These are phyloP conservation scores for Cancer borealis DNA, from an alignment of 2,888 invertebrate species.

Conservation along the genomic window DNA sequence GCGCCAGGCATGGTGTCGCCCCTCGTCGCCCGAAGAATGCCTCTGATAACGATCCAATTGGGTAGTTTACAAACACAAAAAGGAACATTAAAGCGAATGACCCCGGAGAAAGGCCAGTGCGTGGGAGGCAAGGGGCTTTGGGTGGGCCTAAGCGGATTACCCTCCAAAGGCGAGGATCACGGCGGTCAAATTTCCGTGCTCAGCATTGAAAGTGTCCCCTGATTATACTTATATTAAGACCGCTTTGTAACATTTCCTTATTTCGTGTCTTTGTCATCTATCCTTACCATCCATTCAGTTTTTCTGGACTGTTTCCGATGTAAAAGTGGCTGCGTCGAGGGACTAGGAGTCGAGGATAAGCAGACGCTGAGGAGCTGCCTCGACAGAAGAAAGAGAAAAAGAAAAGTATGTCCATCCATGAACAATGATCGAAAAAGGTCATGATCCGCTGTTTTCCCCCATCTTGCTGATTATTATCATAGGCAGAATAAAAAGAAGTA, in stretches of 20 bases:
- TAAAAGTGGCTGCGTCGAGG: background rate
- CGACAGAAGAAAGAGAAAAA: no score
- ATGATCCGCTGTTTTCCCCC: background rate
- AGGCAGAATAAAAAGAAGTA: background rate
- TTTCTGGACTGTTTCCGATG: background rate
- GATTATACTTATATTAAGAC: slow-evolving; percentile 31
- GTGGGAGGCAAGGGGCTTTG: slow-evolving; percentile 50
- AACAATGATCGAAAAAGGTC: background rate
- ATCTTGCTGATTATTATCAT: background rate
- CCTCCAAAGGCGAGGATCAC: background rate
- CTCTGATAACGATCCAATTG: slow-evolving; percentile 56
- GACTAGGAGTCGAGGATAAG: background rate
- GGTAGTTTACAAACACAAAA: slow-evolving; percentile 57
- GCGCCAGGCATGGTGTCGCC: background rate
- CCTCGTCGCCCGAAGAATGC: slow-evolving; percentile 43
- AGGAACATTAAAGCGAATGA: slow-evolving; percentile 53
- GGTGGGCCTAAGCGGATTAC: slow-evolving; percentile 39
- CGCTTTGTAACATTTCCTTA: slow-evolving; percentile 39
- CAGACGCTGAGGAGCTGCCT: no score
- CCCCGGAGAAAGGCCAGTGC: slow-evolving; percentile 45
- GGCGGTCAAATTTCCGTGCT: slow-evolving; percentile 44
- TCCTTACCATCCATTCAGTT: background rate
- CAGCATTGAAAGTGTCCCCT: background rate
- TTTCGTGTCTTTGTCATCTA: background rate
- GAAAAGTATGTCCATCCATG: no score